Evolutionary conservation across 2,113 vertebrate species (phyloP), one percentile per base, ranked within the genome.

Genomic region (Tragelaphus scriptus): DNA sequence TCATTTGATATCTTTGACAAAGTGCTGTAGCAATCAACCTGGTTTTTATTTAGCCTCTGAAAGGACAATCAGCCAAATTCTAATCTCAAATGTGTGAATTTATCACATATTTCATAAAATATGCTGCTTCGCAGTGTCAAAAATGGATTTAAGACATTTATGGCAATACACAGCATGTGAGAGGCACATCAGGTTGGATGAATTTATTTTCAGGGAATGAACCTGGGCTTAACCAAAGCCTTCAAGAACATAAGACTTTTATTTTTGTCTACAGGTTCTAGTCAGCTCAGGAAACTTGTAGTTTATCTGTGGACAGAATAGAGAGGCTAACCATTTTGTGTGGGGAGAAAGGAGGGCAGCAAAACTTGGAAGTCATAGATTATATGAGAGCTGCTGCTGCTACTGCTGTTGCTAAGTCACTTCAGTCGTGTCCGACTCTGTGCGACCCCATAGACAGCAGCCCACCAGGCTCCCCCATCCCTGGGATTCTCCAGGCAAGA

Each of bases 11-110:
- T 85, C 65, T 93, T 89, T 95, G 95, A 94, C 94, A 92, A 94
- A 88, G 80, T 94, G 94, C n/a, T 85, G 36, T 1, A 68, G 80
- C 51, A 91, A 65, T 81, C 88, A 65, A 92, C 65, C 85, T 82
- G 88, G 28, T 85, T 94, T 95, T 95, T 86, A 77, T 86, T 95
- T 91, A 94, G 68, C 36, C 25, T 91, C 59, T 91, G 68, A 93
- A 94, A 91, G 91, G 79, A 96, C 77, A 94, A 68, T 90, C 86
- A 93, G 97, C 96, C 95, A 91, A 80, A 86, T 89, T 93, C 47
- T 85, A 93, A 94, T 95, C 90, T 98, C 95, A 87, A 71, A 92
- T 85, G 71, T 96, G 84, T 80, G 92, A 96, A 88, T 47, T 75
- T 68, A 47, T 85, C 82, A 44, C 80, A 87, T 85, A 53, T 61